These are phyloP conservation scores for Eriocheir sinensis DNA, from an alignment of 1,140 invertebrate species.

Conservation along the genomic window DNA sequence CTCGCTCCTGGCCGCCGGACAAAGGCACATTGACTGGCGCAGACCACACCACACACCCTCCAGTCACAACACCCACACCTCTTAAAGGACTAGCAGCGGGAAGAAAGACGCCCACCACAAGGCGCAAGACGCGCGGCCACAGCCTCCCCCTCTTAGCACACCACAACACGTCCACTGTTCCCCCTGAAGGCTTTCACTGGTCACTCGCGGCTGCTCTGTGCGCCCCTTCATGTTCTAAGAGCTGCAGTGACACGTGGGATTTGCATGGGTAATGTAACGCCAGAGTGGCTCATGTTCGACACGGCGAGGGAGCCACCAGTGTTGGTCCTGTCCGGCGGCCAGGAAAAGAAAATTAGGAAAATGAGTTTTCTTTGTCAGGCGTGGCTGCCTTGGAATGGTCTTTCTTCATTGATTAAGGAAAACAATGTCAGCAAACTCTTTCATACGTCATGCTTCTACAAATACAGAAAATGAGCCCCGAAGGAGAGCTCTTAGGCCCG, in stretches of 20 bases:
- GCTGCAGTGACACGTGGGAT: conserved; percentile 64
- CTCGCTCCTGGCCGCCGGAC: conserved; percentile 42
- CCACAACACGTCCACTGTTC: conserved; percentile 63
- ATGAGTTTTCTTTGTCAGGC: conserved; percentile 15
- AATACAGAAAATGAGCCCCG: conserved; percentile 58
- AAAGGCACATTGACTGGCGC: conserved; percentile 50
- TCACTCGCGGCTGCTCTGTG: conserved; percentile 36
- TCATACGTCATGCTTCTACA: conserved; percentile 52
- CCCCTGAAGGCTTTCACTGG: conserved; percentile 34
- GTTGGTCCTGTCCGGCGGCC: not conserved
- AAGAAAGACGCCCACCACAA: conserved; percentile 19
- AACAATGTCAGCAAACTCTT: not conserved
- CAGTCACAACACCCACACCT: conserved; percentile 52
- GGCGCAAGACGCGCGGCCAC: not conserved
- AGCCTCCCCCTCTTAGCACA: not conserved
- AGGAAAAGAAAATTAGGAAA: not conserved
- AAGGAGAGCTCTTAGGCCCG: conserved; percentile 41
- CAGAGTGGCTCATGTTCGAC: conserved; percentile 39
- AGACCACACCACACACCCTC: conserved; percentile 33
- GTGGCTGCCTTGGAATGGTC: not conserved
- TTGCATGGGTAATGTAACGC: conserved; percentile 71
- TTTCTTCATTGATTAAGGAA: conserved; percentile 59
- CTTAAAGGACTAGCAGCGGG: not conserved
- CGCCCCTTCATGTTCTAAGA: conserved; percentile 56
- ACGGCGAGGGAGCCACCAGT: not conserved